These are phyloP conservation scores for Oikopleura dioica DNA, from an alignment of 23 tunicate species.

Conservation along the genomic window DNA sequence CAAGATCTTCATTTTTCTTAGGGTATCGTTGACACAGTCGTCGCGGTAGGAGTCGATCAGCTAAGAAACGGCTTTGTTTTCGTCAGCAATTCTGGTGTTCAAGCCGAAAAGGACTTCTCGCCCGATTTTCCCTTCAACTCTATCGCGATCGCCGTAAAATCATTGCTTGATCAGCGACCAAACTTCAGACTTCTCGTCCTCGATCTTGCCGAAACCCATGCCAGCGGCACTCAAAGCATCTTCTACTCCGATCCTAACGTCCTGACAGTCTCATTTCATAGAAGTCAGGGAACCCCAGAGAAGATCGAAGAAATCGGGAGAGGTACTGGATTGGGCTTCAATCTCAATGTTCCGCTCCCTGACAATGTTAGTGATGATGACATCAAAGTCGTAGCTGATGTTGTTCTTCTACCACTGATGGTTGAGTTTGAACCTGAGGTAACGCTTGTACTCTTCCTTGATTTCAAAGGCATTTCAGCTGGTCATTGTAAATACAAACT, in stretches of 20 bases:
- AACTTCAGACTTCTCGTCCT: conserved; percentile 26
- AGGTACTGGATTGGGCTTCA: conserved; percentile 53
- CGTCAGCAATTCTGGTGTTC: conserved; percentile 82
- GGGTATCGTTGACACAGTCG: neutral
- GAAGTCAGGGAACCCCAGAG: neutral
- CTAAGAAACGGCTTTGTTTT: conserved; percentile 51
- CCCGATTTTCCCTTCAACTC: conserved; percentile 72
- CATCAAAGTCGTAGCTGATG: conserved; percentile 42
- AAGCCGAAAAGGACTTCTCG: conserved; percentile 56
- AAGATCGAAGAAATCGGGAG: conserved; percentile 15
- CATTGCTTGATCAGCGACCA: conserved; percentile 20
- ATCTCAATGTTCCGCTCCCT: conserved; percentile 53
- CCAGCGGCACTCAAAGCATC: conserved; percentile 88
- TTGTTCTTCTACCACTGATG: conserved; percentile 57
- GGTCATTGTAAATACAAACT: too few relatives aligned
- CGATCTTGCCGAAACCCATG: conserved; percentile 82
- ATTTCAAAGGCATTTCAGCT: too few relatives aligned
- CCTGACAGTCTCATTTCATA: conserved; percentile 62
- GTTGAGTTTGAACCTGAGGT: conserved; percentile 53
- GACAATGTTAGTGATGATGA: conserved; percentile 48
- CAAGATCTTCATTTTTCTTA: neutral
- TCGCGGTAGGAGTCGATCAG: neutral
- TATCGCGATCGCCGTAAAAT: conserved; percentile 63
- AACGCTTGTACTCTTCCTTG: conserved; percentile 33
- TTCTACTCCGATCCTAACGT: conserved; percentile 57